A percentile compares a stretch with the other conserved stretches of the same genome.
Evolutionary conservation across 2,888 invertebrate genomes (phyloP).

Genomic region (Cheilosia vernalis): DNA sequence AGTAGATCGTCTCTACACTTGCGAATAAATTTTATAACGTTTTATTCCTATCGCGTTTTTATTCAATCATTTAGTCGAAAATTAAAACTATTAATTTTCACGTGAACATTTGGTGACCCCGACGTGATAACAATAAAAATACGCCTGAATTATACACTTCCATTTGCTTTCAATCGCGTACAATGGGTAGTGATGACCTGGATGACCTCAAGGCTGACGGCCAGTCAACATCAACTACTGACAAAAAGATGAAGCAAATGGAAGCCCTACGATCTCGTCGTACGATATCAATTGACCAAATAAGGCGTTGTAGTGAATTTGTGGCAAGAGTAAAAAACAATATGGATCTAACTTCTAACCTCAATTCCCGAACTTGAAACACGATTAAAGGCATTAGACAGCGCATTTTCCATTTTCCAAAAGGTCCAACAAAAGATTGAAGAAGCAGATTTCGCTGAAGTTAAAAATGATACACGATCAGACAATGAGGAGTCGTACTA

Average conservation of each 20-base stretch:
- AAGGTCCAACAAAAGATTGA: constrained; percentile 49
- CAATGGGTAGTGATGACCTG: too few relatives aligned
- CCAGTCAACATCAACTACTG: not conserved
- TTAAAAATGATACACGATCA: constrained; percentile 15
- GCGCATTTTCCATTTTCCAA: constrained; percentile 32
- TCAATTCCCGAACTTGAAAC: constrained; percentile 15
- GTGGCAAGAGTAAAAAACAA: not conserved
- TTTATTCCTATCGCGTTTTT: too few relatives aligned
- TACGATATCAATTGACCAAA: constrained; percentile 18
- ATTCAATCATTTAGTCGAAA: too few relatives aligned
- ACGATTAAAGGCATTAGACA: constrained; percentile 43
- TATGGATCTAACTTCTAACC: not conserved
- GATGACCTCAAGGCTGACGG: too few relatives aligned
- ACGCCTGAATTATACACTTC: too few relatives aligned
- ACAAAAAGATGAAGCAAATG: not conserved
- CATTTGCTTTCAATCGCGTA: too few relatives aligned
- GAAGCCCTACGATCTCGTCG: constrained; percentile 6
- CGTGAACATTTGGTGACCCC: too few relatives aligned
- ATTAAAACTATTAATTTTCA: too few relatives aligned
- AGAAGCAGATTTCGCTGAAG: constrained; percentile 37
- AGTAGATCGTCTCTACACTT: too few relatives aligned
- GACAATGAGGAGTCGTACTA: constrained; percentile 43
- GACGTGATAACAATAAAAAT: too few relatives aligned
- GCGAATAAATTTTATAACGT: too few relatives aligned
- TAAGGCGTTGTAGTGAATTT: constrained; percentile 28